Percentiles rank a stretch among this genome's conserved stretches.
phyloP scores from a whole-genome alignment of 2,113 vertebrate species.

The Siniperca knerii region DNA sequence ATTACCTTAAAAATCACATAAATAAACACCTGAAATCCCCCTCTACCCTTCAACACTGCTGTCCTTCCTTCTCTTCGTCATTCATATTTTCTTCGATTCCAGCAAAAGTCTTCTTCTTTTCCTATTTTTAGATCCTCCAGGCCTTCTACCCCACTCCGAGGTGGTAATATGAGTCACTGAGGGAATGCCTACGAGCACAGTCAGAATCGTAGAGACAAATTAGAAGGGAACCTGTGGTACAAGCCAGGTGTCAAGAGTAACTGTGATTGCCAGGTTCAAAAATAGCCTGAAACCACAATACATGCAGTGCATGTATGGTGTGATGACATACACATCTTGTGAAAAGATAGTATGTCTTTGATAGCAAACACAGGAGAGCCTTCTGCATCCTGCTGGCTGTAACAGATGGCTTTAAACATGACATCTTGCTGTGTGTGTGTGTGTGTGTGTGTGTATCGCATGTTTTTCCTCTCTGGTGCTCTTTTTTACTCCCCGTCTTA shows the following conservation, averaged over 20 bases:
- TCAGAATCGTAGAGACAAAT: constrained; percentile 26
- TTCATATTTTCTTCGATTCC: constrained; percentile 5
- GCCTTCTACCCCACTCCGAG: constrained; percentile 7
- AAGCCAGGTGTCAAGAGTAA: constrained; percentile 50
- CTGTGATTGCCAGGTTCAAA: constrained; percentile 43
- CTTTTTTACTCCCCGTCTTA: constrained; percentile 33
- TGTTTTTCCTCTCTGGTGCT: constrained; percentile 50
- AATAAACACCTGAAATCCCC: not conserved
- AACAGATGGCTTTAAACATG: constrained; percentile 72
- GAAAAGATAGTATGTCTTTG: constrained; percentile 48
- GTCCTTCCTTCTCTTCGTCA: not conserved
- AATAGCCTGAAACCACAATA: constrained; percentile 37
- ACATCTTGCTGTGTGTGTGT: constrained; percentile 40
- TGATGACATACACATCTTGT: constrained; percentile 5
- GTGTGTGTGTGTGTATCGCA: constrained; percentile 37
- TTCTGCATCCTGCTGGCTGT: constrained; percentile 40
- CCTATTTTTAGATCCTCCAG: not conserved
- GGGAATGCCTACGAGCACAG: constrained; percentile 39
- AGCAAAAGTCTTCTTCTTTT: not conserved
- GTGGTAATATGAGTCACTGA: constrained; percentile 37
- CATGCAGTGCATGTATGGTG: not conserved
- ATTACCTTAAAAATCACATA: not conserved
- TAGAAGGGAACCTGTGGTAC: constrained; percentile 23
- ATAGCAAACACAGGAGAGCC: constrained; percentile 37
- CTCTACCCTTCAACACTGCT: not conserved